Evolutionary conservation across 2,113 vertebrate genomes (phyloP).

Genomic region (Saccopteryx bilineata): DNA sequence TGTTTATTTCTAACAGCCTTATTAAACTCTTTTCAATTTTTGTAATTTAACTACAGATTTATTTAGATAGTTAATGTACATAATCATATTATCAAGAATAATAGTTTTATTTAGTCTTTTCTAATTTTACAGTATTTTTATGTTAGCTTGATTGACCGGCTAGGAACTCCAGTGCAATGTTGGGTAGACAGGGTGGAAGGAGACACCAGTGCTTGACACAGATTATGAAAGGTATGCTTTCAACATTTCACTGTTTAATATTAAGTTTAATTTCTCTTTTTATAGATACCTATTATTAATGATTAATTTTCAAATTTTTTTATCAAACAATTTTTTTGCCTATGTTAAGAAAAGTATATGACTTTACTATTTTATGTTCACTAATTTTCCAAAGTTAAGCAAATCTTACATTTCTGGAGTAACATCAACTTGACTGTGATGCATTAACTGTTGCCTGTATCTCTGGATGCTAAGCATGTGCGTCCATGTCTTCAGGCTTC

Average conservation of each 20-base stretch:
- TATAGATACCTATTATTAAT: background rate
- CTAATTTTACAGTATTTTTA: background rate
- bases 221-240: background rate
- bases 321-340: background rate
- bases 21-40: background rate
- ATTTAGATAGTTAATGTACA: background rate
- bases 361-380: background rate
- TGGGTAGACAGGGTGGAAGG: background rate
- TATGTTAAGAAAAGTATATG: background rate
- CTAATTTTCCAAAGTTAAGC: background rate
- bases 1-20: background rate
- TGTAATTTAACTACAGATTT: background rate
- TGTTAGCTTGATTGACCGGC: background rate
- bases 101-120: background rate
- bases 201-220: background rate
- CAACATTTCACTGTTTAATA: background rate
- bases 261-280: background rate
- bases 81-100: background rate
- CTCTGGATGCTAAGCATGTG: background rate
- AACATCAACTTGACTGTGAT: background rate
- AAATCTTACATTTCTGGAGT: background rate
- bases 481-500: background rate
- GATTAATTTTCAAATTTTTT: background rate
- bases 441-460: background rate
- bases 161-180: background rate